Conservation (phyloP, 2,888 invertebrate species). For the Pterostichus madidus region DNA sequence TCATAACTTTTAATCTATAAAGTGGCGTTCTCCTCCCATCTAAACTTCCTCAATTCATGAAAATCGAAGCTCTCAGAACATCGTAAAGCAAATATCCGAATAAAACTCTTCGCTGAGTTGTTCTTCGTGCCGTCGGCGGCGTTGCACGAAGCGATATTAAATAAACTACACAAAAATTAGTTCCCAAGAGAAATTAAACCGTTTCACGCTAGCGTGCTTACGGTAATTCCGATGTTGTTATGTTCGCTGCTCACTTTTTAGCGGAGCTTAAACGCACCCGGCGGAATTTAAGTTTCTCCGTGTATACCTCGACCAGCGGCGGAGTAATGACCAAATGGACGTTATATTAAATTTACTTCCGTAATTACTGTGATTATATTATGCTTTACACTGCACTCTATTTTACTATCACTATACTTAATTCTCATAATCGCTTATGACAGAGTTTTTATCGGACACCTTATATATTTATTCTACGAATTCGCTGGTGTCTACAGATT, state of each 20-base stretch:
- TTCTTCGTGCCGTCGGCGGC: not conserved
- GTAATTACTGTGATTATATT: not conserved
- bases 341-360: not conserved
- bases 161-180: conserved; percentile 58
- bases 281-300: not conserved
- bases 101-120: not conserved
- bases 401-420: not conserved
- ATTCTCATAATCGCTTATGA: too few species aligned
- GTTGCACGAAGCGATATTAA: conserved; percentile 39
- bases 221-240: conserved; percentile 38
- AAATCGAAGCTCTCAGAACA: not conserved
- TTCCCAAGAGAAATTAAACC: conserved; percentile 49
- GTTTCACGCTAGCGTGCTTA: conserved; percentile 33
- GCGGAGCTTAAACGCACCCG: conserved; percentile 41
- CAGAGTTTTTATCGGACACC: too few species aligned
- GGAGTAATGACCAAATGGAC: conserved; percentile 1
- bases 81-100: conserved; percentile 26
- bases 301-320: too few species aligned
- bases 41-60: conserved; percentile 18
- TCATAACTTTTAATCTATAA: conserved; percentile 32
- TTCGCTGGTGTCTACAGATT: too few species aligned
- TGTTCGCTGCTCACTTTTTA: conserved; percentile 32
- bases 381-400: not conserved
- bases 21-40: not conserved
- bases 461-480: too few species aligned